A percentile compares a stretch with the other conserved stretches of the same genome.
These are phyloP conservation scores for Xestobium rufovillosum DNA, from an alignment of 2,888 invertebrate genomes.

Conservation along the genomic window DNA sequence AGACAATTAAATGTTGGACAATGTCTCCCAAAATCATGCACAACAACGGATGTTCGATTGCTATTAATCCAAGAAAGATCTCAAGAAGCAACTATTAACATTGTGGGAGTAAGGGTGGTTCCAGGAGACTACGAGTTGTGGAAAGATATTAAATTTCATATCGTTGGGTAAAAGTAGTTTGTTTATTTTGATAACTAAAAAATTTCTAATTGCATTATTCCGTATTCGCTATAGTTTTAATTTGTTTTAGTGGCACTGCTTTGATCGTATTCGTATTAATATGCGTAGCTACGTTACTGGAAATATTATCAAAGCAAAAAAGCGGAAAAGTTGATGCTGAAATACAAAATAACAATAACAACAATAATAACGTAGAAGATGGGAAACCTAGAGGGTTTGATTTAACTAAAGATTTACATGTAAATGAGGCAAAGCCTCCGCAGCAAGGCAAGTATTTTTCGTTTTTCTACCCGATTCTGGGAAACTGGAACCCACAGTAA, in stretches of 20 bases:
- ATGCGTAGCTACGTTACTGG: slow-evolving; percentile 56
- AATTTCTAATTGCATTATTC: neutral
- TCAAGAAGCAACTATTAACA: slow-evolving; percentile 42
- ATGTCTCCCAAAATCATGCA: slow-evolving; percentile 66
- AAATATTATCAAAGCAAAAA: slow-evolving; percentile 47
- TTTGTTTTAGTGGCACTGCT: slow-evolving; percentile 43
- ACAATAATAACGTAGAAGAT: slow-evolving; percentile 22
- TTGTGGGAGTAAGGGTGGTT: slow-evolving; percentile 57
- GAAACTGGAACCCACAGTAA: slow-evolving; percentile 5
- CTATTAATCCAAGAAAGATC: slow-evolving; percentile 37
- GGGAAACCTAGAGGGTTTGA: slow-evolving; percentile 24
- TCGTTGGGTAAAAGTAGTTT: slow-evolving; percentile 56
- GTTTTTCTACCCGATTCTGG: too few relatives aligned
- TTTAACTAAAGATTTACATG: slow-evolving; percentile 17
- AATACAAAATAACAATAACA: slow-evolving; percentile 31
- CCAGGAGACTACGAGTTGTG: slow-evolving; percentile 60
- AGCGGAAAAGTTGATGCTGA: slow-evolving; percentile 33
- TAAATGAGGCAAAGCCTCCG: slow-evolving; percentile 14
- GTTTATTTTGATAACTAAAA: neutral
- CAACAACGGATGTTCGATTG: slow-evolving; percentile 46
- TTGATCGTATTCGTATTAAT: slow-evolving; percentile 49
- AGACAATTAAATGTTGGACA: slow-evolving; percentile 64
- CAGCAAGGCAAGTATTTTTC: slow-evolving; percentile 10
- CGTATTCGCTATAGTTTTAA: neutral
- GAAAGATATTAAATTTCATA: slow-evolving; percentile 57